Evolutionary conservation across 2,797 vertebrate species (phyloP).

Genomic region (Poecilia picta): DNA sequence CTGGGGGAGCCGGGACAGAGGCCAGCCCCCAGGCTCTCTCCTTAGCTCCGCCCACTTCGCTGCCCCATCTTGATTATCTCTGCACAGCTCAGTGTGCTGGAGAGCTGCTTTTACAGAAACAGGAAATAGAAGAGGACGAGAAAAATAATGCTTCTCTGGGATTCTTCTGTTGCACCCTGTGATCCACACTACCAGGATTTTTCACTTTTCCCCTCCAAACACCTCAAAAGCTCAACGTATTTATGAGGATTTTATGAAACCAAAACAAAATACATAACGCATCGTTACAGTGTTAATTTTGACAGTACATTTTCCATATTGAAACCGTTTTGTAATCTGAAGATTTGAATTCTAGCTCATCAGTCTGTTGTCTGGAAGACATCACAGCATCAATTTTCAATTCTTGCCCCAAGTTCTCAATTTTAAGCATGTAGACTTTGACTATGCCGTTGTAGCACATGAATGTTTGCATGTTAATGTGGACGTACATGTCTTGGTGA

Average conservation of each 20-base stretch:
- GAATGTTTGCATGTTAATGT: not conserved
- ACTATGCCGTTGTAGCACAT: not conserved
- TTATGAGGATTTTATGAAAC: not conserved
- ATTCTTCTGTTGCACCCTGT: not conserved
- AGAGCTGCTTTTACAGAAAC: constrained; percentile 22
- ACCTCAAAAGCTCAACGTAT: not conserved
- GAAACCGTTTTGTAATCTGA: not conserved
- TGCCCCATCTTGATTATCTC: constrained; percentile 39
- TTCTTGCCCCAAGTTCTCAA: not conserved
- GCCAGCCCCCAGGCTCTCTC: constrained; percentile 84
- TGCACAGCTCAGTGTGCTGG: constrained; percentile 44
- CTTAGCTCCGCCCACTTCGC: constrained; percentile 65
- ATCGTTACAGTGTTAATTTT: not conserved
- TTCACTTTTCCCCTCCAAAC: not conserved
- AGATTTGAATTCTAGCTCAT: not conserved
- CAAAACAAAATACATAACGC: not conserved
- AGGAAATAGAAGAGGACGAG: not conserved
- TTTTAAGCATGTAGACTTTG: not conserved
- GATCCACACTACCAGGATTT: not conserved
- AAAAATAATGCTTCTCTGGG: not conserved
- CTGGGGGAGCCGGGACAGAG: constrained; percentile 85
- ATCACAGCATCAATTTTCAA: not conserved
- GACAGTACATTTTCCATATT: not conserved
- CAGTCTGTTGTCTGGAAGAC: not conserved
- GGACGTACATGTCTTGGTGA: not conserved